phyloP scores from a whole-genome alignment of 2,888 invertebrate genomes.

The Drosophila hawaiiensis region DNA sequence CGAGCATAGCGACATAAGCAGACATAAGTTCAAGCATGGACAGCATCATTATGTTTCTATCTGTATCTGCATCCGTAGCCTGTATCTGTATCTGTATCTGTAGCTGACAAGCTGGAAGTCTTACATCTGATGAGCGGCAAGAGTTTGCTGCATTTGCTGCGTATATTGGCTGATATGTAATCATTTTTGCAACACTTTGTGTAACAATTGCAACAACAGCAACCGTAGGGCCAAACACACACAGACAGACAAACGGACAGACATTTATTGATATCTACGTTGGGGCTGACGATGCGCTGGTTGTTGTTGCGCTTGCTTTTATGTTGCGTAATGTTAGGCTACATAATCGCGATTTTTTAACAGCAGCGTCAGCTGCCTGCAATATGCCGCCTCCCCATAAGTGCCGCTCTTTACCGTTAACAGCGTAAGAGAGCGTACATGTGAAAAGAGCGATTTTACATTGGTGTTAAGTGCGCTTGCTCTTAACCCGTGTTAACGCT shows the following conservation, averaged over 20 bases:
- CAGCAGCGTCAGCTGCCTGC: conserved; percentile 48
- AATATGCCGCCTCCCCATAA: conserved; percentile 27
- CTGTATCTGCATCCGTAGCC: not conserved
- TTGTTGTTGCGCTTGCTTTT: conserved; percentile 57
- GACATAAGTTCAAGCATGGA: conserved; percentile 5
- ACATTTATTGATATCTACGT: conserved; percentile 42
- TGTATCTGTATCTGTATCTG: not conserved
- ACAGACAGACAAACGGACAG: conserved; percentile 3
- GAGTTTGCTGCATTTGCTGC: conserved; percentile 17
- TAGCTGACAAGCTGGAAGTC: not conserved
- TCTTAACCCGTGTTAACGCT: conserved; percentile 37
- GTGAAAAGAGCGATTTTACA: not conserved
- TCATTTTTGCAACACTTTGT: conserved; percentile 67
- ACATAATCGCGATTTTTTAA: conserved; percentile 73
- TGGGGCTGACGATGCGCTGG: conserved; percentile 16
- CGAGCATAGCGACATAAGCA: conserved; percentile 1
- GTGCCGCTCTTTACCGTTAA: conserved; percentile 46
- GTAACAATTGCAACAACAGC: conserved; percentile 60
- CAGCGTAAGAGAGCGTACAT: conserved; percentile 47
- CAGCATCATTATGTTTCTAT: conserved; percentile 24
- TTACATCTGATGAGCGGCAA: conserved; percentile 7
- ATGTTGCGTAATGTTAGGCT: conserved; percentile 81
- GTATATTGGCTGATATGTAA: conserved; percentile 56
- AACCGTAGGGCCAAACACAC: conserved; percentile 25
- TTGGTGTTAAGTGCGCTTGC: not conserved